Evolutionary conservation across 1,140 invertebrate species (phyloP).

Genomic region (Phthorimaea operculella): DNA sequence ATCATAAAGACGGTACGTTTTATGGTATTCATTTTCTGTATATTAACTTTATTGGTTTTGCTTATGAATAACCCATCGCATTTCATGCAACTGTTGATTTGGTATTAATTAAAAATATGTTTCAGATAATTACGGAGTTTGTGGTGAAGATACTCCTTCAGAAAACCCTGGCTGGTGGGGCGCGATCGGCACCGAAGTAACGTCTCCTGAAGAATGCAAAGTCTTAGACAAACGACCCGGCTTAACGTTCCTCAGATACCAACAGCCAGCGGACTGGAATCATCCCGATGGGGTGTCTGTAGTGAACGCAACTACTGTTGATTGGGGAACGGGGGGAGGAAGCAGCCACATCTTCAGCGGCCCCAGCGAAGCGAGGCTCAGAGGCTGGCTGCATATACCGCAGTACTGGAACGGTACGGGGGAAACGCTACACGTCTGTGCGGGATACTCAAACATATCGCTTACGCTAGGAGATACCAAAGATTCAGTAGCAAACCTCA

Average conservation of each 20-base stretch:
- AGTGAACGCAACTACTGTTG: constrained; percentile 84
- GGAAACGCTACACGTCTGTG: constrained; percentile 78
- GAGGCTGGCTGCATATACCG: constrained; percentile 84
- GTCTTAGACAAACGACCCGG: constrained; percentile 85
- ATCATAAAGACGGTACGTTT: constrained; percentile 78
- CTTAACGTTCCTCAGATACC: constrained; percentile 88
- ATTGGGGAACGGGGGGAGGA: constrained; percentile 77
- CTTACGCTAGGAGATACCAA: constrained; percentile 33
- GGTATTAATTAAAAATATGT: constrained; percentile 7
- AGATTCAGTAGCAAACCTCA: constrained; percentile 70
- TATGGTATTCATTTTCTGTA: too few species aligned
- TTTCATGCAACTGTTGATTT: too few species aligned
- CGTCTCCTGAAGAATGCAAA: constrained; percentile 81
- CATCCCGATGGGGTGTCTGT: constrained; percentile 88
- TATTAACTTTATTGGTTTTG: too few species aligned
- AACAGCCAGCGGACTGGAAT: constrained; percentile 83
- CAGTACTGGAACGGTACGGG: constrained; percentile 74
- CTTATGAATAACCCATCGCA: too few species aligned
- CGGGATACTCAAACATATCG: constrained; percentile 68
- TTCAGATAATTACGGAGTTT: constrained; percentile 82
- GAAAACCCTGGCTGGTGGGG: constrained; percentile 92
- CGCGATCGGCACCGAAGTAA: constrained; percentile 81
- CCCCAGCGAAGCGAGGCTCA: constrained; percentile 78
- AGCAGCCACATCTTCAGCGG: constrained; percentile 75
- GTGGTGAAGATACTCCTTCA: constrained; percentile 82